Evolutionary conservation across 1,140 invertebrate genomes (phyloP).

Genomic region (Caenorhabditis inopinata): DNA sequence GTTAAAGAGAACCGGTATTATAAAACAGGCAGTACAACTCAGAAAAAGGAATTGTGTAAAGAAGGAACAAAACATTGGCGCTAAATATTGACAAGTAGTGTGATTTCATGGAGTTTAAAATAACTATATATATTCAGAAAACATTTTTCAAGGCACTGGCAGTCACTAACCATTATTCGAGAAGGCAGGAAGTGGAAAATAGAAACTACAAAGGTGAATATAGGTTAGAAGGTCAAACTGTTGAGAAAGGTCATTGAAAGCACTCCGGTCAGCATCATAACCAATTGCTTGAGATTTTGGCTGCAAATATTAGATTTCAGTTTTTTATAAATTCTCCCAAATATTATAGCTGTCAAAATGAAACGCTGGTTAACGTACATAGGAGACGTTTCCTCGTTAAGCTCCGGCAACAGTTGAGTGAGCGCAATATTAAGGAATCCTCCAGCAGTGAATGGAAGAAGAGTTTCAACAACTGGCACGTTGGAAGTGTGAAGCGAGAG

Average conservation of each 20-base stretch:
- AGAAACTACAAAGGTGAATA: background rate
- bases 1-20: constrained; percentile 1
- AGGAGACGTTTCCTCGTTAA: constrained; percentile 31
- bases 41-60: background rate
- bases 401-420: constrained; percentile 27
- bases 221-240: background rate
- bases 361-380: no score
- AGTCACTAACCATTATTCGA: constrained; percentile 20
- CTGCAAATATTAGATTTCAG: background rate
- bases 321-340: no score
- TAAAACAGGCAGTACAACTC: background rate
- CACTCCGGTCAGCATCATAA: background rate
- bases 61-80: background rate
- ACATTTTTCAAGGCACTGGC: constrained; percentile 1
- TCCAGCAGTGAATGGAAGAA: constrained; percentile 46
- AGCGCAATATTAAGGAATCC: constrained; percentile 48
- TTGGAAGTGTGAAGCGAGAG: constrained; percentile 30
- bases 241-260: background rate
- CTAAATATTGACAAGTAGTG: background rate
- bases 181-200: background rate
- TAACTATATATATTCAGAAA: no score
- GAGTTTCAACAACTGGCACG: constrained; percentile 12
- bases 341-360: no score
- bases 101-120: background rate
- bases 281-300: background rate